Evolutionary conservation across 2,797 vertebrate genomes (phyloP).

Genomic region (Catamblyrhynchus diadema): DNA sequence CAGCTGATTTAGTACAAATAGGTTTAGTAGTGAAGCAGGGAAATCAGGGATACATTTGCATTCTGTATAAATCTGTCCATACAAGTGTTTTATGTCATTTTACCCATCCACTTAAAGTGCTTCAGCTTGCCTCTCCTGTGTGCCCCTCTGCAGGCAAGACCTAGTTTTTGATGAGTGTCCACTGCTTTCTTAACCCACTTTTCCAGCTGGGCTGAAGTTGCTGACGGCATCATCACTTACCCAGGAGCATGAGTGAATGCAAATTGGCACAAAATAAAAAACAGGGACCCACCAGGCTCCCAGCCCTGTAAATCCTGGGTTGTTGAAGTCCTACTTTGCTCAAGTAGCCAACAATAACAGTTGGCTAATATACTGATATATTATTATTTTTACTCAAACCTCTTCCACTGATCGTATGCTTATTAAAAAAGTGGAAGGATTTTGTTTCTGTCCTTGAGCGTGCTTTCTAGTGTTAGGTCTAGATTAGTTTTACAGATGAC

Average conservation of each 20-base stretch:
- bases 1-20: conserved; percentile 16
- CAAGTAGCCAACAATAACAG: conserved; percentile 39
- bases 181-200: conserved; percentile 43
- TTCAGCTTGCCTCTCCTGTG: background rate
- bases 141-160: background rate
- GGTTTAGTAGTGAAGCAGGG: background rate
- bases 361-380: background rate
- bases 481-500: conserved; percentile 29
- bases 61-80: background rate
- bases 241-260: conserved; percentile 11
- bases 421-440: background rate
- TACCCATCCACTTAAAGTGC: background rate
- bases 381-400: background rate
- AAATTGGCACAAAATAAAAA: conserved; percentile 32
- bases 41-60: background rate
- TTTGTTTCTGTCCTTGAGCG: background rate
- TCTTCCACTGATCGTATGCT: background rate
- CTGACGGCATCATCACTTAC: conserved; percentile 2
- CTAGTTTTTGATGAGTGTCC: background rate
- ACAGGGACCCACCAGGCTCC: background rate
- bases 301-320: background rate
- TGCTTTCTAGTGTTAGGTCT: background rate
- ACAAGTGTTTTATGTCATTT: background rate
- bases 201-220: conserved; percentile 28
- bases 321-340: conserved; percentile 15